phyloP scores from a whole-genome alignment of 2,113 vertebrate species.

The Phalacrocorax carbo region DNA sequence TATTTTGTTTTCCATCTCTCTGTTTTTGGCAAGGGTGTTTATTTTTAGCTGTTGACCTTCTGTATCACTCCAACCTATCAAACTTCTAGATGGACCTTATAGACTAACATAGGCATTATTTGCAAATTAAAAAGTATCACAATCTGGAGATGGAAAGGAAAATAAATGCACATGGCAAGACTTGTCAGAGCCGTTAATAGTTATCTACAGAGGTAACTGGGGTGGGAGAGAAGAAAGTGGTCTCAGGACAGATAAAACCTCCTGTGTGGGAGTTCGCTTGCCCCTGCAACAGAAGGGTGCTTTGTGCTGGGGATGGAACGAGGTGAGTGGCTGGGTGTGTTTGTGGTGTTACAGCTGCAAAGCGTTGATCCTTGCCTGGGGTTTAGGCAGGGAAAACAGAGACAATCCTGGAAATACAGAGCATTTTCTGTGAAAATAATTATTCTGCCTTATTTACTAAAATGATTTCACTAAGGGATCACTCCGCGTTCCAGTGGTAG shows the following conservation, averaged over 20 bases:
- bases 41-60: background rate
- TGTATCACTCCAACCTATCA: background rate
- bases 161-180: background rate
- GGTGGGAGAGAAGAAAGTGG: background rate
- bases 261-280: background rate
- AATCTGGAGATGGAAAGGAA: background rate
- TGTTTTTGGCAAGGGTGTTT: background rate
- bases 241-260: background rate
- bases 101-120: background rate
- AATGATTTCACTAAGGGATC: background rate
- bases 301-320: background rate
- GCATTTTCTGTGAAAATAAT: background rate
- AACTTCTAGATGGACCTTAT: background rate
- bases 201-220: background rate
- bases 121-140: background rate
- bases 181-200: background rate
- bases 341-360: background rate
- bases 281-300: rapidly evolving
- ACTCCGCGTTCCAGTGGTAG: background rate
- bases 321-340: background rate
- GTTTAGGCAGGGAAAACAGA: background rate
- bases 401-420: background rate
- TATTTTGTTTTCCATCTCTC: background rate
- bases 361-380: background rate
- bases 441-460: background rate